Evolutionary conservation across 2,888 invertebrate genomes (phyloP).

Genomic region (Bombyx huttoni): DNA sequence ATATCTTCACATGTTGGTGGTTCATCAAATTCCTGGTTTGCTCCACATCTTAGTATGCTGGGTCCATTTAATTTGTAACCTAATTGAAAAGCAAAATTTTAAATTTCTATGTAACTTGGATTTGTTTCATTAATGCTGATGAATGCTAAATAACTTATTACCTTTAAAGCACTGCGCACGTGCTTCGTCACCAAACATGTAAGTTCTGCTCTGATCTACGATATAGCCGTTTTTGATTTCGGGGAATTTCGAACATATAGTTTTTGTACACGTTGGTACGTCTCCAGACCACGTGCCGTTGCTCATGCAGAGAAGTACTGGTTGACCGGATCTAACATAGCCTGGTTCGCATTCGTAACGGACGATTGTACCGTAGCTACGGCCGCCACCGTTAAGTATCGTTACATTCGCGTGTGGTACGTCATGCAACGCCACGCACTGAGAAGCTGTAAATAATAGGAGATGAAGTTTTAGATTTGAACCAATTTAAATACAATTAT

Average conservation of each 20-base stretch:
- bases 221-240: conserved; percentile 90
- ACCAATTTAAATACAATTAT: conserved; percentile 1
- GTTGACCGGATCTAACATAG: conserved; percentile 88
- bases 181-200: conserved; percentile 91
- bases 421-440: conserved; percentile 89
- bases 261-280: conserved; percentile 88
- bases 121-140: not conserved
- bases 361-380: conserved; percentile 94
- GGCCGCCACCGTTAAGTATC: conserved; percentile 89
- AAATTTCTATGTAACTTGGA: not conserved
- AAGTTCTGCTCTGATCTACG: conserved; percentile 81
- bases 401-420: conserved; percentile 90
- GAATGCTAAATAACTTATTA: conserved; percentile 14
- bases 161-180: conserved; percentile 89
- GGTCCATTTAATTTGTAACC: conserved; percentile 90
- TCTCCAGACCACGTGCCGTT: conserved; percentile 96
- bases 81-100: conserved; percentile 11
- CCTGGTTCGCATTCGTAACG: conserved; percentile 94
- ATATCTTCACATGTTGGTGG: conserved; percentile 93
- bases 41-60: conserved; percentile 87
- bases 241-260: conserved; percentile 81
- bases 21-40: conserved; percentile 86
- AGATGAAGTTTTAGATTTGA: conserved; percentile 1
- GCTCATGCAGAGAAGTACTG: conserved; percentile 94
- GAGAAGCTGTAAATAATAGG: conserved; percentile 77